These are phyloP conservation scores for Perognathus longimembris DNA, from an alignment of 2,113 vertebrate species.

Conservation along the genomic window DNA sequence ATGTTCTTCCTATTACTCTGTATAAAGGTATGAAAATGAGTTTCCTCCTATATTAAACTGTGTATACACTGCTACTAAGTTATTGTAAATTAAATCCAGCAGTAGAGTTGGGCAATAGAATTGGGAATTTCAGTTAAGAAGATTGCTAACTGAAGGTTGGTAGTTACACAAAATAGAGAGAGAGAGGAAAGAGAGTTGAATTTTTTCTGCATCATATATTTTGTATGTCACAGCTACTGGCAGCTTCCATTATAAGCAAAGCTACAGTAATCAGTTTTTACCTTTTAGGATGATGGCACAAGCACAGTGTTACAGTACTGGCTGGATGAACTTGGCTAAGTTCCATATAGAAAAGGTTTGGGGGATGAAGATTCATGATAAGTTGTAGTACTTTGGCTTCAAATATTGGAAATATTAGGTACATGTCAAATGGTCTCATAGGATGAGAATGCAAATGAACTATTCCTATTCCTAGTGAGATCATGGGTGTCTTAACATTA, in stretches of 20 bases:
- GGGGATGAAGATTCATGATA: background rate
- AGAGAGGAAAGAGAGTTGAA: background rate
- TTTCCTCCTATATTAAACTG: background rate
- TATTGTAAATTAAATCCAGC: background rate
- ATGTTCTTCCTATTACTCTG: background rate
- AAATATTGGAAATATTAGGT: background rate
- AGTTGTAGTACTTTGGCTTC: background rate
- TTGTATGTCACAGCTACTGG: background rate
- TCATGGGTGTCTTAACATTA: background rate
- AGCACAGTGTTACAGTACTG: background rate
- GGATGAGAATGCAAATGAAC: background rate
- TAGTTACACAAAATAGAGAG: background rate
- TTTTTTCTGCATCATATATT: constrained; percentile 11
- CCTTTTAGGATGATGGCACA: background rate
- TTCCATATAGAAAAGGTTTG: background rate
- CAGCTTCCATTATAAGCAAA: background rate
- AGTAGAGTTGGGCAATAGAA: background rate
- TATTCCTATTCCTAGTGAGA: background rate
- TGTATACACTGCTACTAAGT: background rate
- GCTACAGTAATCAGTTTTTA: background rate
- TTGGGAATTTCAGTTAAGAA: background rate
- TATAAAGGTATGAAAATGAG: background rate
- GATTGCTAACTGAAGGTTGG: background rate
- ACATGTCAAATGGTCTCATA: background rate
- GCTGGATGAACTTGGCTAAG: background rate